Evolutionary conservation across 1,140 invertebrate species (phyloP), one percentile per base, ranked within the genome.

Genomic region (Coelopa frigida): DNA sequence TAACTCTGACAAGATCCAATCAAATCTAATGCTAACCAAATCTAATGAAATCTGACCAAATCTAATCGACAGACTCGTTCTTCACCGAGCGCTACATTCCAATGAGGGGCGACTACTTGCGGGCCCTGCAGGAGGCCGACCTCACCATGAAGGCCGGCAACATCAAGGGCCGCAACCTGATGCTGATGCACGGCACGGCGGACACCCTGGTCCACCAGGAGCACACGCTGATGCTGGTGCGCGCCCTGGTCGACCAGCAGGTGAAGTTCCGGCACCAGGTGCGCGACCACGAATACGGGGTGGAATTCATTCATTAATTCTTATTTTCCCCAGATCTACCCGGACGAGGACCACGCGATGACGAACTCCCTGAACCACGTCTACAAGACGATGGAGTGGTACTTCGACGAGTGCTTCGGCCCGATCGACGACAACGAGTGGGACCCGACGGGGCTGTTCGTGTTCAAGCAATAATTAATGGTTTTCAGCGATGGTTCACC

Each of bases 31-130:
- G n/a, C 22, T 42, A 23, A 8, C 21, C 4, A 17, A 10, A 3
- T 26, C 22, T 41, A 29, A 29, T 8, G n/a, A n/a, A 29, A 29
- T 8, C 27, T 29, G n/a, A 8, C n/a, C n/a, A n/a, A n/a, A n/a
- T n/a, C n/a, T n/a, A n/a, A n/a, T n/a, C 37, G 66, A 14, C 58
- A 92, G 87, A 88, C 67, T 85, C 88, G 15, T 85, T 80, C 55
- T 91, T 86, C 70, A 85, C 88, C 44, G 89, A 94, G 70, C 75
- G 85, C 35, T 89, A 88, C 67, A 81, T 89, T 73, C 73, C 77
- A 4, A 78, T 83, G 1, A 78, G 77, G 27, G 72, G 74, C 32
- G 80, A 77, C 37, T 83, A 86, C 63, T 74, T 77, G 50, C 70
- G 80, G 14, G 81, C 80, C 4, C 83, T 88, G 59, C 82, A 85